Conservation (phyloP, 2,797 vertebrate genomes). For the Amazona ochrocephala region DNA sequence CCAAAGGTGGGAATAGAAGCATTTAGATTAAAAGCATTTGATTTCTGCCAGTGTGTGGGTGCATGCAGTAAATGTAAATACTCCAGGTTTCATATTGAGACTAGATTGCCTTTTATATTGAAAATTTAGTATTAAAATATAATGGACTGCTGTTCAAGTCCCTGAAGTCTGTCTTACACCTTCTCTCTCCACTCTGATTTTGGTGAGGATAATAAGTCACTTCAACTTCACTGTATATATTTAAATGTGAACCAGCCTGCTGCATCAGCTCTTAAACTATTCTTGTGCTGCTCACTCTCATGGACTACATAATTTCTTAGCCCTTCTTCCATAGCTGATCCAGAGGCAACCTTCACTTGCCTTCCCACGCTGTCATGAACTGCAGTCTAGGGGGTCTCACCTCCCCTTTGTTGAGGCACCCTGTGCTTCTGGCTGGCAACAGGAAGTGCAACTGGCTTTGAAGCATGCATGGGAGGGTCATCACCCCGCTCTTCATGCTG, state of each 20-base stretch:
- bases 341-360: not conserved
- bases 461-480: not conserved
- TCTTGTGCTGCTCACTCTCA: not conserved
- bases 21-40: not conserved
- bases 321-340: not conserved
- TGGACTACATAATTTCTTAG: not conserved
- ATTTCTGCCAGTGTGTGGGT: not conserved
- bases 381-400: not conserved
- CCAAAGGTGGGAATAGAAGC: not conserved
- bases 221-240: not conserved
- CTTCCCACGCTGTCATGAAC: rapidly evolving
- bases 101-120: not conserved
- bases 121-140: not conserved
- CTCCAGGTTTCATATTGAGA: not conserved
- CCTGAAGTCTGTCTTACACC: not conserved
- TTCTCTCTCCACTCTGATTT: not conserved
- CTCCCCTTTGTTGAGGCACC: not conserved
- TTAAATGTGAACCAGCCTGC: not conserved
- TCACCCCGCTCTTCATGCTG: not conserved
- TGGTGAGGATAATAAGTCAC: not conserved
- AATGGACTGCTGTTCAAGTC: not conserved
- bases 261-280: not conserved
- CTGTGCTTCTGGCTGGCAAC: not conserved
- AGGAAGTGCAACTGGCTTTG: not conserved
- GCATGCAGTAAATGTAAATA: not conserved